Evolutionary conservation across 2,113 vertebrate genomes (phyloP).

Genomic region (Stegostoma tigrinum): DNA sequence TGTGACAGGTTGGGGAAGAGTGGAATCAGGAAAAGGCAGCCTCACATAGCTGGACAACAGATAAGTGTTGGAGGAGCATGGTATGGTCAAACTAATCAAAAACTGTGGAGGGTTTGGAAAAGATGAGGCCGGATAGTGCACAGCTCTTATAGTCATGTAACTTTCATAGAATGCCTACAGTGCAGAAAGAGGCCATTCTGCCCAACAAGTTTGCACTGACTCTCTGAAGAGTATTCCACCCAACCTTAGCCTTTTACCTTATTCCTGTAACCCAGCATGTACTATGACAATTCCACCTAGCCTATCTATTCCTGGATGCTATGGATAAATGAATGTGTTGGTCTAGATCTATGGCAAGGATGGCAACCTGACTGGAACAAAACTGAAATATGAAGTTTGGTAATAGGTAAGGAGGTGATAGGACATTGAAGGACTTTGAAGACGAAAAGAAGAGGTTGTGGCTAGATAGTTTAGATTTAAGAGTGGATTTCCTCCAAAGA

Average conservation of each 20-base stretch:
- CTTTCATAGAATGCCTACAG: too few relatives aligned
- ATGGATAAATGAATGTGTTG: background rate
- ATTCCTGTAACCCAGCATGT: too few relatives aligned
- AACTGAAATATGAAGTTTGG: background rate
- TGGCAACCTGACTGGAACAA: background rate
- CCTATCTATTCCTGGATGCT: too few relatives aligned
- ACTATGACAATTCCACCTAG: too few relatives aligned
- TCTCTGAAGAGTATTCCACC: too few relatives aligned
- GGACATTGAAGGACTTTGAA: background rate
- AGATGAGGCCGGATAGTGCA: background rate
- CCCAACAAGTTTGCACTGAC: too few relatives aligned
- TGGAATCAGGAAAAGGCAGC: background rate
- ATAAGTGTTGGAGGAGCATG: background rate
- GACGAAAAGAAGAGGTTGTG: background rate
- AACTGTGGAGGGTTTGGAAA: background rate
- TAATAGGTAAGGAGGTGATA: background rate
- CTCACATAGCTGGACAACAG: background rate
- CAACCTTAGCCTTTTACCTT: too few relatives aligned
- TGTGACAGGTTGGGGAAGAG: background rate
- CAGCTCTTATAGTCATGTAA: background rate
- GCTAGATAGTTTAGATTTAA: too few relatives aligned
- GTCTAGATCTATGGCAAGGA: background rate
- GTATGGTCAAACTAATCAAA: background rate
- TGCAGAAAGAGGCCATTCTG: too few relatives aligned
- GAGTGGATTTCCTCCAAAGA: background rate